Percentiles rank a stretch among this genome's conserved stretches.
These are phyloP conservation scores for Drosophila helvetica DNA, from an alignment of 2,888 invertebrate genomes.

Conservation along the genomic window DNA sequence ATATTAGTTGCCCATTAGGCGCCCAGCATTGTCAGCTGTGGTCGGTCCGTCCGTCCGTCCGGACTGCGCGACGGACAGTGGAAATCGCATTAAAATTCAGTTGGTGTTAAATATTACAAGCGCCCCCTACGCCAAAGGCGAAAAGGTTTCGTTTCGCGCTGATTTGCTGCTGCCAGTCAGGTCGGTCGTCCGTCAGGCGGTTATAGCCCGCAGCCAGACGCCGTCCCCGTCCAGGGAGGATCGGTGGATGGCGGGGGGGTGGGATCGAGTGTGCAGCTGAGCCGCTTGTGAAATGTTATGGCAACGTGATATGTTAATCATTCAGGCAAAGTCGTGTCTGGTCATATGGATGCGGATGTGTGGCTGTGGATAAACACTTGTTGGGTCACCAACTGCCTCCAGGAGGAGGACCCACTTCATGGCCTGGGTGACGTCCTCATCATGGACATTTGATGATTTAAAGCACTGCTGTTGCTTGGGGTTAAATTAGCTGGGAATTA, in stretches of 20 bases:
- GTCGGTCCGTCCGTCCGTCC: not conserved
- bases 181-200: slow-evolving; percentile 57
- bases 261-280: slow-evolving; percentile 40
- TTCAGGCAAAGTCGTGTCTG: slow-evolving; percentile 53
- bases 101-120: slow-evolving; percentile 76
- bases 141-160: slow-evolving; percentile 66
- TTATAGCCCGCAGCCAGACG: not conserved
- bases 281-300: slow-evolving; percentile 69
- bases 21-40: slow-evolving; percentile 57
- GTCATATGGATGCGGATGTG: slow-evolving; percentile 65
- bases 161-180: slow-evolving; percentile 71
- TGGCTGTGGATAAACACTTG: slow-evolving; percentile 29
- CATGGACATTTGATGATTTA: slow-evolving; percentile 41
- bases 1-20: slow-evolving; percentile 75
- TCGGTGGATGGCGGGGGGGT: not conserved
- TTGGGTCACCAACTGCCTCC: slow-evolving; percentile 5
- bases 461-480: slow-evolving; percentile 13
- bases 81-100: slow-evolving; percentile 75
- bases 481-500: slow-evolving; percentile 37
- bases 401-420: not conserved
- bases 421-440: slow-evolving; percentile 32
- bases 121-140: slow-evolving; percentile 45
- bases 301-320: slow-evolving; percentile 83
- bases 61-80: slow-evolving; percentile 6
- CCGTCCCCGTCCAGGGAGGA: not conserved